Percentiles rank a stretch among this genome's conserved stretches.
Evolutionary conservation across 2,797 vertebrate species (phyloP).

Genomic region (Geotrypetes seraphini): DNA sequence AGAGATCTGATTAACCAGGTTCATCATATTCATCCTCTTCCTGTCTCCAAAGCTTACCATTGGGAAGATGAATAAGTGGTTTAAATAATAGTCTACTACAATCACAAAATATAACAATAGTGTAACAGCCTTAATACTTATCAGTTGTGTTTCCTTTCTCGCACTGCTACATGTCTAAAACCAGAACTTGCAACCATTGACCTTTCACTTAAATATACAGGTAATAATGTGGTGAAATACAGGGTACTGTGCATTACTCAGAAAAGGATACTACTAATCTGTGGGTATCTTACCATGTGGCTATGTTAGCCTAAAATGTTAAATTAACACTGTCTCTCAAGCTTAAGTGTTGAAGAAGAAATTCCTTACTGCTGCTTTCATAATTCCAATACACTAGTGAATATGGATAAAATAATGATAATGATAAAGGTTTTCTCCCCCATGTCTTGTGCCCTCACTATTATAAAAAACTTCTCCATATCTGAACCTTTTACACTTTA

Average conservation of each 20-base stretch:
- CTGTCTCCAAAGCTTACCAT: too few species aligned
- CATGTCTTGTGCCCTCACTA: conserved; percentile 10
- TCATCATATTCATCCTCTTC: too few species aligned
- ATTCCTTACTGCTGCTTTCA: conserved; percentile 31
- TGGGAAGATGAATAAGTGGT: too few species aligned
- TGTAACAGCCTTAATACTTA: conserved; percentile 26
- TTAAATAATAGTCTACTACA: conserved; percentile 40
- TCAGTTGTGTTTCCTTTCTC: conserved; percentile 18
- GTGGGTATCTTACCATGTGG: conserved; percentile 32
- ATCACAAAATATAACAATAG: conserved; percentile 23
- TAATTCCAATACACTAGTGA: conserved; percentile 28
- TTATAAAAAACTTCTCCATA: too few species aligned
- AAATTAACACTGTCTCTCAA: conserved; percentile 46
- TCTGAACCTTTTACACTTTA: too few species aligned
- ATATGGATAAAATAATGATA: too few species aligned
- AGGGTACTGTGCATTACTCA: conserved; percentile 36
- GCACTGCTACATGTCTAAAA: conserved; percentile 39
- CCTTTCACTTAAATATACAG: conserved; percentile 16
- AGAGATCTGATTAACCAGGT: too few species aligned
- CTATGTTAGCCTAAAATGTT: conserved; percentile 34
- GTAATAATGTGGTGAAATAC: conserved; percentile 19
- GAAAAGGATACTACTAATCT: conserved; percentile 29
- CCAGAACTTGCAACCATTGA: conserved; percentile 39
- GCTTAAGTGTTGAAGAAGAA: conserved; percentile 35
- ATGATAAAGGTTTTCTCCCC: conserved; percentile 16